Percentiles rank a stretch among this genome's conserved stretches.
These are phyloP conservation scores for Muntiacus reevesi DNA, from an alignment of 2,113 vertebrate species.

Conservation along the genomic window DNA sequence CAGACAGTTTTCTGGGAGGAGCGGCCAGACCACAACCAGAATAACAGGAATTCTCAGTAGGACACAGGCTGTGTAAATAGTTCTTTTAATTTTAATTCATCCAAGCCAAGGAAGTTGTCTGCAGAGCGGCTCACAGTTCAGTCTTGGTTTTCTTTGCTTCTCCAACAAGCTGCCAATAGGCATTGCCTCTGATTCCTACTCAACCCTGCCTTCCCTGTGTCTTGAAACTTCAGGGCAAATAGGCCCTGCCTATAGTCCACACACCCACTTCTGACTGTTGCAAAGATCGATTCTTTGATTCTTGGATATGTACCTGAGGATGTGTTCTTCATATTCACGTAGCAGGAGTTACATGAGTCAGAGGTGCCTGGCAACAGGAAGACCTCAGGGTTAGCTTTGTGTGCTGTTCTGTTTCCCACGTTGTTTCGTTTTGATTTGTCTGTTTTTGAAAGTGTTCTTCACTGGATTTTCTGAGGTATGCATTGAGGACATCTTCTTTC, in stretches of 20 bases:
- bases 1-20: not conserved
- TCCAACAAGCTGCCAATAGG: not conserved
- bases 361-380: not conserved
- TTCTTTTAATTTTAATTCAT: not conserved
- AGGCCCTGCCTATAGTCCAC: not conserved
- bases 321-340: not conserved
- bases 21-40: not conserved
- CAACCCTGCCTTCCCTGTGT: not conserved
- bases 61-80: not conserved
- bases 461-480: not conserved
- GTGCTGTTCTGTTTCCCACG: not conserved
- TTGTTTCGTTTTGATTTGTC: not conserved
- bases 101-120: not conserved
- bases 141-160: not conserved
- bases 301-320: not conserved
- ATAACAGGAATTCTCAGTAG: not conserved
- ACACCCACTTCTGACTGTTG: not conserved
- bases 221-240: not conserved
- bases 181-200: not conserved
- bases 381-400: not conserved
- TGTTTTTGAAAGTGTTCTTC: not conserved
- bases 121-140: not conserved
- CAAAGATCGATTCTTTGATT: not conserved
- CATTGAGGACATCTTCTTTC: not conserved
- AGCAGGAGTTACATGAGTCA: not conserved